Base-by-base conservation (phyloP, 2,888 invertebrate species). In the Morpho achilles region DNA sequence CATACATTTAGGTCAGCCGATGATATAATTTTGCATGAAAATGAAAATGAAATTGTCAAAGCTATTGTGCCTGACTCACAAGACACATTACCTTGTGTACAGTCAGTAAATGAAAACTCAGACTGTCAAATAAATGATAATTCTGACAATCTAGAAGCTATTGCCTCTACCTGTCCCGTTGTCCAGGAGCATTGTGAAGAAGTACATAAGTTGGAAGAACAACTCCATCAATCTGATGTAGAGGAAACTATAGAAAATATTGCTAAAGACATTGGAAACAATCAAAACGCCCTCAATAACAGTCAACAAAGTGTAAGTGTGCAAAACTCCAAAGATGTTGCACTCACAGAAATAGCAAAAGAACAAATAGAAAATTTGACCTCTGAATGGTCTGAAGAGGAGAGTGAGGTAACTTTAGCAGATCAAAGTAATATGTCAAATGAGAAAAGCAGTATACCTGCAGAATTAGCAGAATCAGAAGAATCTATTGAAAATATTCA, bases 401-500 rank as follows among this genome's bases (percentile, higher is more conserved):
- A 84, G 65, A 72, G 69, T 67, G 82, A 81, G 3, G 10, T 42
- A 58, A 61, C 56, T 8, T 51, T 59, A 50, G 42, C 62, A 58
- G 66, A 65, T 39, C 16, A 49, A 43, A 48, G 41, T n/a, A 22
- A 22, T 10, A 48, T 23, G 23, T 3, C 2, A 48, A 41, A 48
- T n/a, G n/a, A 6, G 10, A 47, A 48, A 43, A 59, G 40, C 48
- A 60, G 50, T 43, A 58, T 66, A 45, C 49, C 55, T n/a, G 67
- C 72, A 63, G 61, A 66, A 43, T 56, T 66, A 47, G 60, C 63
- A 16, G 80, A 82, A 62, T 44, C 83, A 50, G 88, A 88, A 73
- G 89, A 89, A 73, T 82, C 89, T 10, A 84, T 90, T 63, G 89
- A 91, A 75, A 90, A 88, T 65, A 90, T 90, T 64, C 82, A 87